Evolutionary conservation across 2,113 vertebrate genomes (phyloP).

Genomic region (Circaetus cinerascens): DNA sequence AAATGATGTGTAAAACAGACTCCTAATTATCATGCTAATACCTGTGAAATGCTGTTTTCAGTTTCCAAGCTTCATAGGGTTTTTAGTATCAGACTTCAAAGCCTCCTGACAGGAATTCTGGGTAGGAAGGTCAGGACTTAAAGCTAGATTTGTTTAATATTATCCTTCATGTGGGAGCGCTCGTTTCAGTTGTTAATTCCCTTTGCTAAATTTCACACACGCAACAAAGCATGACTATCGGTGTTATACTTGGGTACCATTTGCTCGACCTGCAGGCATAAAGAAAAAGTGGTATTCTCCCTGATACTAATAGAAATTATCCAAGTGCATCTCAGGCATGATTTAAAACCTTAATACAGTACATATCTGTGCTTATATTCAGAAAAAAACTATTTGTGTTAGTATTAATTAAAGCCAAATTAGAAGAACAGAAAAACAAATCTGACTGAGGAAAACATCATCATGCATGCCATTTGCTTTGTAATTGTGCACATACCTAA

Average conservation of each 20-base stretch:
- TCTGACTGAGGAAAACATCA: constrained; percentile 3
- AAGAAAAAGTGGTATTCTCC: neutral
- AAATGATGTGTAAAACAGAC: constrained; percentile 14
- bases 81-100: constrained; percentile 45
- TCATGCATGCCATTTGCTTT: neutral
- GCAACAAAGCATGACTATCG: neutral
- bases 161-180: neutral
- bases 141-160: constrained; percentile 41
- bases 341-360: neutral
- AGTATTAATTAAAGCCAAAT: constrained; percentile 35
- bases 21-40: constrained; percentile 56
- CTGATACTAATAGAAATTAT: neutral
- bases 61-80: neutral
- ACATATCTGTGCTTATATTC: neutral
- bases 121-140: constrained; percentile 45
- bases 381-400: neutral
- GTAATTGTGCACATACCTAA: constrained; percentile 31
- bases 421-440: constrained; percentile 20
- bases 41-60: constrained; percentile 30
- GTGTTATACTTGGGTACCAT: neutral
- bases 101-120: constrained; percentile 23
- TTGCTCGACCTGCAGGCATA: neutral
- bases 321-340: neutral
- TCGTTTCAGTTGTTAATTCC: constrained; percentile 27
- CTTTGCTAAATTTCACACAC: constrained; percentile 9